phyloP scores from a whole-genome alignment of 2,888 invertebrate genomes.

The Trachelus stipa region DNA sequence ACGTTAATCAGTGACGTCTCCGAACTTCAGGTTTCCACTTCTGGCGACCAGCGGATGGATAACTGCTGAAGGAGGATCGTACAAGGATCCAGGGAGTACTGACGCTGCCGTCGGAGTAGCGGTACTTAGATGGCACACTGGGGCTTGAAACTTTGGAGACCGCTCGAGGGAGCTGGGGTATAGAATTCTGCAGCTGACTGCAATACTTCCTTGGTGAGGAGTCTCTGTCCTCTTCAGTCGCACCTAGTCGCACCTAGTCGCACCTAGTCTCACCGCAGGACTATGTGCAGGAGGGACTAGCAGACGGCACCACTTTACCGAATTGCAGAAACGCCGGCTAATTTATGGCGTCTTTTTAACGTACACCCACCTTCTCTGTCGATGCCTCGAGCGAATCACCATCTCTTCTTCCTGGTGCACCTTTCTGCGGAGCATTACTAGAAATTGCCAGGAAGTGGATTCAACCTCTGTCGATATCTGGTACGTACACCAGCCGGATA shows the following conservation, averaged over 20 bases:
- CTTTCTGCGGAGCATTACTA: neutral
- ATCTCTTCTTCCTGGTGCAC: neutral
- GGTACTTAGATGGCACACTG: neutral
- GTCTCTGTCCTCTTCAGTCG: neutral
- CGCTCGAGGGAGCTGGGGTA: neutral
- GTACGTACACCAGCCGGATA: neutral
- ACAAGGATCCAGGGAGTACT: neutral
- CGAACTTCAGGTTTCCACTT: too few relatives aligned
- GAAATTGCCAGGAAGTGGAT: neutral
- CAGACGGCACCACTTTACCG: constrained; percentile 23
- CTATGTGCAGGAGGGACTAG: neutral
- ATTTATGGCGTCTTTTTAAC: constrained; percentile 13
- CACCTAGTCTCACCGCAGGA: neutral
- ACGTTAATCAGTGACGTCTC: neutral
- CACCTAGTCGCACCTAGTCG: neutral
- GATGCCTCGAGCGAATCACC: neutral
- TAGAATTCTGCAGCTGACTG: constrained; percentile 7
- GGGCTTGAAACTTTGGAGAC: neutral
- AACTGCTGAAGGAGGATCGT: neutral
- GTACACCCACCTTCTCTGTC: neutral
- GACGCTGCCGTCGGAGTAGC: neutral
- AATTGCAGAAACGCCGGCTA: constrained; percentile 18
- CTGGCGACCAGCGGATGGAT: too few relatives aligned
- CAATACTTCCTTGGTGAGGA: neutral
- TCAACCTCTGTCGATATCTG: neutral